Evolutionary conservation across 1,140 invertebrate genomes (phyloP), one percentile per base, ranked within the genome.

Genomic region (Zaprionus tsacasi): DNA sequence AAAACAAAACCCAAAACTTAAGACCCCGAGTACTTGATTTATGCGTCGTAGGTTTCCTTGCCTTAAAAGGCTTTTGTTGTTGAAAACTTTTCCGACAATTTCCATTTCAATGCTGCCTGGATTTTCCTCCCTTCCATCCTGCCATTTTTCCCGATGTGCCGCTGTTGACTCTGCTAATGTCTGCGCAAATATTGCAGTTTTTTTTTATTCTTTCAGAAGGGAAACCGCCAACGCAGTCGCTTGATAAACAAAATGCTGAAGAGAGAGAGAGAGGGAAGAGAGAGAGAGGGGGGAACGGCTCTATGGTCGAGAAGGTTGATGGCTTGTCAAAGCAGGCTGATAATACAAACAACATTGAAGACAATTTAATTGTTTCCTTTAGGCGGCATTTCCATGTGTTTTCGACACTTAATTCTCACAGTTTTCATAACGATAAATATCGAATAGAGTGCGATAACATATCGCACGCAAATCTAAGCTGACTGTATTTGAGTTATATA

Each of bases 111-210:
- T 25, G 25, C 58, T 21, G 27, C 13, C 33, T 6, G 12, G 13
- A 43, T 17, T 27, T 17, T 0, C 56, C 6, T 27, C 25, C 1
- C 11, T 43, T 2, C 6, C 27, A 30, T n/a, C 33, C n/a, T 68
- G n/a, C 55, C 30, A 69, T 68, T 66, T 68, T 68, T 69, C 54
- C 58, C 60, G 59, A 70, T 69, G n/a, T 71, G 48, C 70, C 55
- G 69, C 50, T 90, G 54, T 90, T 90, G 74, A 90, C 86, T 68
- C 56, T 78, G 79, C 74, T 90, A 90, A 90, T 90, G 86, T 85
- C 64, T 86, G 66, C 25, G 82, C 64, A 90, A 90, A 90, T 81
- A 90, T 66, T 82, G 86, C 86, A 82, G 15, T 82, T 79, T 70
- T 66, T 59, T 57, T 60, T 70, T 40, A 25, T 65, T 64, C 15